These are phyloP conservation scores for Holcopasites calliopsidis DNA, from an alignment of 1,140 invertebrate genomes.

Conservation along the genomic window DNA sequence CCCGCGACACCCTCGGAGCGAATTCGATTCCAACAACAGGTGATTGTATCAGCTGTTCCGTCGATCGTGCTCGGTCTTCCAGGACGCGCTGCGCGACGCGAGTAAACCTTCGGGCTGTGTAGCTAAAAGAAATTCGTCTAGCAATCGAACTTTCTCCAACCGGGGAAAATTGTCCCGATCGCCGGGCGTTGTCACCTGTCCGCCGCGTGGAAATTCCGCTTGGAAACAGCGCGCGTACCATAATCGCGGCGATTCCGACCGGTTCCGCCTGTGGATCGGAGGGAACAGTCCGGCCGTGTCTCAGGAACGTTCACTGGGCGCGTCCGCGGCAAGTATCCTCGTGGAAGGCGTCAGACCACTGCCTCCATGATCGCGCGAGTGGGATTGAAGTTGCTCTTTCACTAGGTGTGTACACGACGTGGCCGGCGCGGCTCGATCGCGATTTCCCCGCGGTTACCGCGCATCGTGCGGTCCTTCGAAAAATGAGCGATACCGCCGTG, in stretches of 20 bases:
- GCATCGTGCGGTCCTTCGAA: not conserved
- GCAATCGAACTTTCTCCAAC: slow-evolving; percentile 8
- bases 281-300: not conserved
- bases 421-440: not conserved
- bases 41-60: not conserved
- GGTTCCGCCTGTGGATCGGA: not conserved
- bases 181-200: slow-evolving; percentile 33
- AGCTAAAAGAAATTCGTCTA: not conserved
- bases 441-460: not conserved
- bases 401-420: not conserved
- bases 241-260: slow-evolving; percentile 4
- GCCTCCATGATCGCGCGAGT: slow-evolving; percentile 22
- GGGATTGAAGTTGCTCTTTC: slow-evolving; percentile 21
- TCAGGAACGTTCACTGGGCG: not conserved
- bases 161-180: not conserved
- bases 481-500: not conserved
- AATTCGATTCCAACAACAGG: not conserved
- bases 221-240: slow-evolving; percentile 34
- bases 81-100: not conserved
- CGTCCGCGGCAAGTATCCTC: not conserved
- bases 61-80: no score
- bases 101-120: not conserved
- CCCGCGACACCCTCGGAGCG: not conserved
- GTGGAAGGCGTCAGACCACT: slow-evolving; percentile 7
- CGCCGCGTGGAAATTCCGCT: not conserved